Conservation (phyloP, 2,113 vertebrate species). For the Pardalotus punctatus region DNA sequence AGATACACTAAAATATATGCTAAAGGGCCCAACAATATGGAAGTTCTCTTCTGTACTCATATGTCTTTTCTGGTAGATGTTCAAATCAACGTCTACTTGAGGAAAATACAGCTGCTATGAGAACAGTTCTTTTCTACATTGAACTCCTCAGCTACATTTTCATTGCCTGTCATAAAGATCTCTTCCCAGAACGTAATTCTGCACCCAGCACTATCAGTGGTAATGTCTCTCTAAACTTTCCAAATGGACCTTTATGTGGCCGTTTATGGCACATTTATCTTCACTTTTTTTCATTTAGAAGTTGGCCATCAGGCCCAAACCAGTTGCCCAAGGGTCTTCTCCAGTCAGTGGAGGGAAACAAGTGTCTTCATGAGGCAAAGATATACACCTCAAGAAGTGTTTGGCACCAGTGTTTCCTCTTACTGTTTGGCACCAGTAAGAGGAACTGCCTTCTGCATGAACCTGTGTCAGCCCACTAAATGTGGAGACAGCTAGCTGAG, state of each 20-base stretch:
- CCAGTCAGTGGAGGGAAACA: not conserved
- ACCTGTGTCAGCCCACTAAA: not conserved
- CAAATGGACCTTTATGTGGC: not conserved
- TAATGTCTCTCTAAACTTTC: not conserved
- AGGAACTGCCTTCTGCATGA: not conserved
- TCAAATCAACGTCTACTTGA: not conserved
- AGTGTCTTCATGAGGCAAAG: not conserved
- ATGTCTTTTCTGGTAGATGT: not conserved
- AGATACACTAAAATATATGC: not conserved
- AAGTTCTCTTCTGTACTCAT: not conserved
- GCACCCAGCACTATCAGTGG: not conserved
- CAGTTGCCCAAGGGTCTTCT: not conserved
- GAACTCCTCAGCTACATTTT: not conserved
- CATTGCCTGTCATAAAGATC: not conserved
- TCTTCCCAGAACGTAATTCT: not conserved
- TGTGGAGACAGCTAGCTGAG: not conserved
- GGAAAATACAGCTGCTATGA: not conserved
- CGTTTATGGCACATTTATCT: not conserved
- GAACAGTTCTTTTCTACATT: not conserved
- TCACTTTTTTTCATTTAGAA: not conserved
- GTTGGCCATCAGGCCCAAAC: not conserved
- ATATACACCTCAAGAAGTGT: not conserved
- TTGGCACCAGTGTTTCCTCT: no score
- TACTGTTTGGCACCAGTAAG: not conserved
- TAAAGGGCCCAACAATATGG: not conserved